These are phyloP conservation scores for Stegostoma tigrinum DNA, from an alignment of 2,113 vertebrate species.

Conservation along the genomic window DNA sequence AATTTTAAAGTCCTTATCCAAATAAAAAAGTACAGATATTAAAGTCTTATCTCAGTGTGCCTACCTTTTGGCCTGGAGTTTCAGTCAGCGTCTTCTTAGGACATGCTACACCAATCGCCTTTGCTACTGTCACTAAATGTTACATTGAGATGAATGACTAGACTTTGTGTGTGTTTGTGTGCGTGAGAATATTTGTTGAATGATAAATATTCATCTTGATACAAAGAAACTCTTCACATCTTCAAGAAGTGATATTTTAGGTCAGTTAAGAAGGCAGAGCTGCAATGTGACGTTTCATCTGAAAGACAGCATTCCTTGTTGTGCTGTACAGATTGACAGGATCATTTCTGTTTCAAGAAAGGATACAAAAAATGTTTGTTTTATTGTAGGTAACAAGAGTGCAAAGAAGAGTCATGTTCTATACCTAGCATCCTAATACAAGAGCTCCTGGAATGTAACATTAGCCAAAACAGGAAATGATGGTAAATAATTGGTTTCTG, in stretches of 20 bases:
- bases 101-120: too few relatives aligned
- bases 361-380: not conserved
- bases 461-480: not conserved
- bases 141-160: not conserved
- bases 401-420: not conserved
- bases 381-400: not conserved
- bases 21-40: too few relatives aligned
- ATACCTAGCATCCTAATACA: not conserved
- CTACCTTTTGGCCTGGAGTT: too few relatives aligned
- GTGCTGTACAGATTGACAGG: not conserved
- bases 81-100: too few relatives aligned
- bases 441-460: not conserved
- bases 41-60: too few relatives aligned
- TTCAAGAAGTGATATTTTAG: not conserved
- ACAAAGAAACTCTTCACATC: too few relatives aligned
- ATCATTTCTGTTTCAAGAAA: not conserved
- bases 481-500: not conserved
- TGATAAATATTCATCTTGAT: not conserved
- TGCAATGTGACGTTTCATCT: not conserved
- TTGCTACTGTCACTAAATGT: not conserved
- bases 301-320: not conserved
- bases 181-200: not conserved
- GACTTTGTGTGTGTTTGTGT: not conserved
- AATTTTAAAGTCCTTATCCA: too few relatives aligned
- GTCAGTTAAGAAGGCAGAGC: not conserved